A percentile compares a stretch with the other conserved stretches of the same genome.
phyloP scores from a whole-genome alignment of 2,797 vertebrate species.

The Botia almorhae region DNA sequence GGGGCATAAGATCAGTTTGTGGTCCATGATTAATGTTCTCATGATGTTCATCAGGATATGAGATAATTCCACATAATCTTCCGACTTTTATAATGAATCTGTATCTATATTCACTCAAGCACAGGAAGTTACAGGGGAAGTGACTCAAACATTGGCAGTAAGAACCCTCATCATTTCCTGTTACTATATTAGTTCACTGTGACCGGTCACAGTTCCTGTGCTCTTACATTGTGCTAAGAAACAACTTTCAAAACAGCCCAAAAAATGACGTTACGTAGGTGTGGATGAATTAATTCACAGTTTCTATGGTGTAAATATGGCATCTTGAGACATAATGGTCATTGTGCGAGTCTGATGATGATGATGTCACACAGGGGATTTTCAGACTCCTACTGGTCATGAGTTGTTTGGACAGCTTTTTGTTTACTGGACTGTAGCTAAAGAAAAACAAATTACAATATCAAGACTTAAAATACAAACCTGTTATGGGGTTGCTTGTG shows the following conservation, averaged over 20 bases:
- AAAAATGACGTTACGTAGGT: neutral
- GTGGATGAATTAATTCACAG: neutral
- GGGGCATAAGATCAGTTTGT: neutral
- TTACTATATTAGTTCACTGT: neutral
- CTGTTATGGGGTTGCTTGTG: too few relatives aligned
- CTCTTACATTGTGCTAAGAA: too few relatives aligned
- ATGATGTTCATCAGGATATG: conserved; percentile 16
- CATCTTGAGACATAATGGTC: too few relatives aligned
- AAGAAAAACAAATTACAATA: too few relatives aligned
- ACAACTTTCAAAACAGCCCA: neutral
- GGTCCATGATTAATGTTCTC: neutral
- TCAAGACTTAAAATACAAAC: too few relatives aligned
- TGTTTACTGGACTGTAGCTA: too few relatives aligned
- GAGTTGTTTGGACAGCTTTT: too few relatives aligned
- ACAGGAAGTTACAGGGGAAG: conserved; percentile 17
- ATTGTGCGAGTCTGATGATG: too few relatives aligned
- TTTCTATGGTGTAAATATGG: neutral
- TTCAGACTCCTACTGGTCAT: too few relatives aligned
- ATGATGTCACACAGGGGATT: too few relatives aligned
- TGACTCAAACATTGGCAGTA: neutral
- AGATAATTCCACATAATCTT: conserved; percentile 20
- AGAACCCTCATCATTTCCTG: neutral
- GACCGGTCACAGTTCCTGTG: neutral
- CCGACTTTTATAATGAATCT: conserved; percentile 6
- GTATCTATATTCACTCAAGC: neutral